A percentile compares a stretch with the other conserved stretches of the same genome.
Evolutionary conservation across 2,113 vertebrate species (phyloP).

Genomic region (Neolamprologus toae): DNA sequence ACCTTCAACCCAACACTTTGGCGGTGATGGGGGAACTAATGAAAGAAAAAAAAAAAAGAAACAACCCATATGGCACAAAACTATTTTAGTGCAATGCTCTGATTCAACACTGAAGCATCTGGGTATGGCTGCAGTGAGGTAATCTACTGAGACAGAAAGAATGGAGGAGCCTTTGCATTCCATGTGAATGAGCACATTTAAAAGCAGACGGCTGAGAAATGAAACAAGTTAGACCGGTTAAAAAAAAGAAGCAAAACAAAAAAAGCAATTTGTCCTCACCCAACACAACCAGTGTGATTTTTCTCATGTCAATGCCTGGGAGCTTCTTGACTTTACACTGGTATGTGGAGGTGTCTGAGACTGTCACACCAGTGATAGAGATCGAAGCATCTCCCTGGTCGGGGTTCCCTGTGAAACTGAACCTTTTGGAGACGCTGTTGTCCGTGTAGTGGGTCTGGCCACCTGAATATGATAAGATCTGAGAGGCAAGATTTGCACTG

Average conservation of each 20-base stretch:
- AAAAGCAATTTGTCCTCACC: slow-evolving; percentile 65
- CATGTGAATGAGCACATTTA: neutral
- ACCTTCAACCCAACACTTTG: slow-evolving; percentile 81
- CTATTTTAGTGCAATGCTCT: neutral
- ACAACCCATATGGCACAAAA: neutral
- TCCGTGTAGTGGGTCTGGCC: slow-evolving; percentile 64
- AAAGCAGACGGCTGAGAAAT: neutral
- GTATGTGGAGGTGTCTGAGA: slow-evolving; percentile 80
- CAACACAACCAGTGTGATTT: slow-evolving; percentile 79
- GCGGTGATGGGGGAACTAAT: slow-evolving; percentile 72
- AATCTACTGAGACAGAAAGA: neutral
- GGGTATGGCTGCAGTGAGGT: neutral
- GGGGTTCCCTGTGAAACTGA: slow-evolving; percentile 74
- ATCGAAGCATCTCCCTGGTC: slow-evolving; percentile 81
- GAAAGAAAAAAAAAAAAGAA: neutral
- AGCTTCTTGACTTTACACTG: slow-evolving; percentile 90
- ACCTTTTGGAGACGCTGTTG: slow-evolving; percentile 61
- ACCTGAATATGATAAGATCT: slow-evolving; percentile 80
- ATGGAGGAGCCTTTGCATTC: neutral
- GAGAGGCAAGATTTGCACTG: slow-evolving; percentile 14
- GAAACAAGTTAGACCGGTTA: slow-evolving; percentile 47
- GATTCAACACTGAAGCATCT: neutral
- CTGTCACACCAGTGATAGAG: slow-evolving; percentile 63
- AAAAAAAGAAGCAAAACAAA: neutral
- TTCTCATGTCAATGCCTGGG: slow-evolving; percentile 77